Conservation (phyloP, 1,140 invertebrate genomes). For the Cecropterus lyciades region DNA sequence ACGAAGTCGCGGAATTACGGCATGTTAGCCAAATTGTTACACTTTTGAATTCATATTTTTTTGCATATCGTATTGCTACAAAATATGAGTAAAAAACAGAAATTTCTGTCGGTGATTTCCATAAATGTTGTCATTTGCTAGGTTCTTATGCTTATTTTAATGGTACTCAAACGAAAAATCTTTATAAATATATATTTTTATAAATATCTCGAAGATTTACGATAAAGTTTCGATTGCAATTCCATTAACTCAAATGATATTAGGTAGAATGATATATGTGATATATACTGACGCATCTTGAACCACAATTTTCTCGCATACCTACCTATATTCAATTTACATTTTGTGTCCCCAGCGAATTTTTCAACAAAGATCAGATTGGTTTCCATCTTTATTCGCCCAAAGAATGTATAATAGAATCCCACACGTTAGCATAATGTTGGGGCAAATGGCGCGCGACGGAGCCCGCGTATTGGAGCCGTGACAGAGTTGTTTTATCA, state of each 20-base stretch:
- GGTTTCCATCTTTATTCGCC: constrained; percentile 34
- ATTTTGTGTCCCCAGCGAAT: constrained; percentile 20
- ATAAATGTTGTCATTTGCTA: too few relatives aligned
- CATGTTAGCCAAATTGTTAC: background rate
- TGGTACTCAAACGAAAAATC: too few relatives aligned
- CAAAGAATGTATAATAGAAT: constrained; percentile 62
- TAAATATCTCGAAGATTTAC: too few relatives aligned
- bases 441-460: constrained; percentile 61
- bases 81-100: too few relatives aligned
- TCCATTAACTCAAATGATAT: too few relatives aligned
- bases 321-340: constrained; percentile 9
- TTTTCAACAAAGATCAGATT: constrained; percentile 21
- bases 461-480: constrained; percentile 64
- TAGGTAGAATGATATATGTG: too few relatives aligned
- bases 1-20: background rate
- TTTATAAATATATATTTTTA: too few relatives aligned
- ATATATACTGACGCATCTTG: too few relatives aligned
- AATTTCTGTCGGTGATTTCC: too few relatives aligned
- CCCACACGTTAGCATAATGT: constrained; percentile 71
- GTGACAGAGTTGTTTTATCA: constrained; percentile 74
- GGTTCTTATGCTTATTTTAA: too few relatives aligned
- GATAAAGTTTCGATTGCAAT: too few relatives aligned
- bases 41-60: background rate
- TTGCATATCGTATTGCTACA: too few relatives aligned
- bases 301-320: constrained; percentile 11